A percentile compares a stretch with the other conserved stretches of the same genome.
phyloP scores from a whole-genome alignment of 2,113 vertebrate species.

The Corythaeola cristata region DNA sequence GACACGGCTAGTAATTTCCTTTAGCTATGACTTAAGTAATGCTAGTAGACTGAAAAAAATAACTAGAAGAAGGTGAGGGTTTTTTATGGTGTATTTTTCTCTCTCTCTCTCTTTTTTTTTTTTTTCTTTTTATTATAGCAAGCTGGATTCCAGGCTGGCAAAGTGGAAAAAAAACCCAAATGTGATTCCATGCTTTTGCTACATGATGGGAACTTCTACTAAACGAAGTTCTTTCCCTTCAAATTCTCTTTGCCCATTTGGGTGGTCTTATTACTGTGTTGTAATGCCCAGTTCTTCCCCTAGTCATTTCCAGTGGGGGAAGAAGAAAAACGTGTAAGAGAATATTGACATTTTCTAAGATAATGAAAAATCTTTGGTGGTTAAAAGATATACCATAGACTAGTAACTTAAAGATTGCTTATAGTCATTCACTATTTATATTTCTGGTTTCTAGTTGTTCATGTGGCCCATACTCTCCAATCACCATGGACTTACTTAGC shows the following conservation, averaged over 20 bases:
- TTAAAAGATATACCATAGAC: not conserved
- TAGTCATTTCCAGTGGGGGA: not conserved
- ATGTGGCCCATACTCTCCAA: accelerated
- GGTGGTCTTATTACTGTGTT: not conserved
- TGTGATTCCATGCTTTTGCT: not conserved
- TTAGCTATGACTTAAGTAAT: not conserved
- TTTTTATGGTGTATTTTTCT: not conserved
- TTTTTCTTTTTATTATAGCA: not conserved
- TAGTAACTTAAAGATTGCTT: not conserved
- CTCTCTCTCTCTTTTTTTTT: too few species aligned
- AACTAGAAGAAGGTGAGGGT: not conserved
- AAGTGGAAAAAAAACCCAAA: not conserved
- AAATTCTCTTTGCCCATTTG: not conserved
- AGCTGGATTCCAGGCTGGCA: not conserved
- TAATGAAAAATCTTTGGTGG: not conserved
- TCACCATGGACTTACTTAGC: not conserved
- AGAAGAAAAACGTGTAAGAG: not conserved
- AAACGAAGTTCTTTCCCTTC: not conserved
- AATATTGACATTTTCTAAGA: not conserved
- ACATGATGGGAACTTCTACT: not conserved
- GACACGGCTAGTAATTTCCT: not conserved
- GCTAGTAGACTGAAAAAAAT: not conserved
- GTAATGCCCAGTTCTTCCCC: not conserved
- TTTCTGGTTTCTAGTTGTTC: not conserved
- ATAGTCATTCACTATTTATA: not conserved